These are phyloP conservation scores for Molanna angustata DNA, from an alignment of 2,888 invertebrate genomes.

Conservation along the genomic window DNA sequence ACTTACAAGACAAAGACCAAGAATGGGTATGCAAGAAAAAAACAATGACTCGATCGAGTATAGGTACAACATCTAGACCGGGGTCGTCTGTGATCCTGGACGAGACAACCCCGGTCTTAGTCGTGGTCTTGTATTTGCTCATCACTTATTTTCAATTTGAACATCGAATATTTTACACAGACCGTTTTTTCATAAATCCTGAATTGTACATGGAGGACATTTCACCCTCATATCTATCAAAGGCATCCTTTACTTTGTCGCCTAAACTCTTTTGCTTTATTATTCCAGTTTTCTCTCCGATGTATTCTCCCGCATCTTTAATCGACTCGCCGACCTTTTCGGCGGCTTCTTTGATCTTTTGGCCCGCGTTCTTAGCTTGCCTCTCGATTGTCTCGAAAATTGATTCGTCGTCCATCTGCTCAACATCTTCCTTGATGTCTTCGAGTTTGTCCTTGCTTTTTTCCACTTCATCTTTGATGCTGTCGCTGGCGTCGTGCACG, in stretches of 20 bases:
- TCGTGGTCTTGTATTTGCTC: too few species aligned
- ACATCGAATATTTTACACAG: too few species aligned
- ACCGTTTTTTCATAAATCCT: constrained; percentile 20
- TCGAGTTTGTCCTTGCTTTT: constrained; percentile 10
- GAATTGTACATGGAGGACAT: constrained; percentile 16
- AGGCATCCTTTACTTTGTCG: constrained; percentile 20
- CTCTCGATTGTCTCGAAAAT: constrained; percentile 26
- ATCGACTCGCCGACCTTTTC: constrained; percentile 26
- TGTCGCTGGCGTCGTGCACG: constrained; percentile 13
- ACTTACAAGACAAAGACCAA: too few species aligned
- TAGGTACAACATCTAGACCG: too few species aligned
- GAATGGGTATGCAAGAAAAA: too few species aligned
- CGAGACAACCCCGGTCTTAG: too few species aligned
- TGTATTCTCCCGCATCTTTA: constrained; percentile 25
- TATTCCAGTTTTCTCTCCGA: constrained; percentile 29
- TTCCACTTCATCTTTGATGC: constrained; percentile 15
- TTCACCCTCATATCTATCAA: constrained; percentile 15
- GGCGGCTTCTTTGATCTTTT: constrained; percentile 26
- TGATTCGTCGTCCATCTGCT: constrained; percentile 23
- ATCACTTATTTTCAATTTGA: too few species aligned
- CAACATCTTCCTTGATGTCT: constrained; percentile 14
- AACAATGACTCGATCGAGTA: too few species aligned
- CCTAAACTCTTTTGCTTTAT: constrained; percentile 23
- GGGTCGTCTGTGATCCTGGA: too few species aligned
- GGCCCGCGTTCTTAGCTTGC: constrained; percentile 23